Percentiles rank a stretch among this genome's conserved stretches.
phyloP scores from a whole-genome alignment of 35 echinoderm and acorn worm species.

The Patiria miniata region DNA sequence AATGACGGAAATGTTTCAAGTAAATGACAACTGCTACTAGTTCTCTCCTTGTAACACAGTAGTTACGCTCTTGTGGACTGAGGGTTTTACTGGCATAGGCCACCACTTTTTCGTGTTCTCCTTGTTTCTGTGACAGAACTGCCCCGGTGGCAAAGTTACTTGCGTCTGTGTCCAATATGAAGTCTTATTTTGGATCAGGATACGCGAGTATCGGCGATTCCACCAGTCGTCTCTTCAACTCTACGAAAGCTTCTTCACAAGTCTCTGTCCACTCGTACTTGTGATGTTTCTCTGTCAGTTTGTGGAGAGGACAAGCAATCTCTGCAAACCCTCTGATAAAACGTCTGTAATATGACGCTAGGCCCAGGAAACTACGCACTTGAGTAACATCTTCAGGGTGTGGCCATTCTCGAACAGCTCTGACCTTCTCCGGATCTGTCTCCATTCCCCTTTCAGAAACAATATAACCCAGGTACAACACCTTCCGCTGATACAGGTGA shows the following conservation, averaged over 20 bases:
- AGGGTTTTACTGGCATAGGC: slow-evolving; percentile 48
- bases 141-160: slow-evolving; percentile 34
- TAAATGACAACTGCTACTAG: slow-evolving; percentile 57
- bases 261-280: slow-evolving; percentile 41
- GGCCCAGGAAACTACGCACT: slow-evolving; percentile 40
- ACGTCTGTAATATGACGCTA: slow-evolving; percentile 50
- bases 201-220: slow-evolving; percentile 44
- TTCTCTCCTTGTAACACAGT: slow-evolving; percentile 53
- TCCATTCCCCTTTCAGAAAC: slow-evolving; percentile 32
- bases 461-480: slow-evolving; percentile 43
- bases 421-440: slow-evolving; percentile 47
- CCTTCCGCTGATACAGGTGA: slow-evolving; percentile 13
- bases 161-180: slow-evolving; percentile 65
- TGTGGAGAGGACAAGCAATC: slow-evolving; percentile 52
- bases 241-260: slow-evolving; percentile 32
- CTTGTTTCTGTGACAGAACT: slow-evolving; percentile 58
- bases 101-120: slow-evolving; percentile 39
- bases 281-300: slow-evolving; percentile 34
- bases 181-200: slow-evolving; percentile 20
- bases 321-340: slow-evolving; percentile 56
- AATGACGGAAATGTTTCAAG: slow-evolving; percentile 50
- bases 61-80: slow-evolving; percentile 27
- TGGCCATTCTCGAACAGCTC: slow-evolving; percentile 21
- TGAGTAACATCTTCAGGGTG: not conserved
- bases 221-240: slow-evolving; percentile 24